A percentile compares a stretch with the other conserved stretches of the same genome.
Evolutionary conservation across 2,113 vertebrate species (phyloP).

Genomic region (Antennarius striatus): DNA sequence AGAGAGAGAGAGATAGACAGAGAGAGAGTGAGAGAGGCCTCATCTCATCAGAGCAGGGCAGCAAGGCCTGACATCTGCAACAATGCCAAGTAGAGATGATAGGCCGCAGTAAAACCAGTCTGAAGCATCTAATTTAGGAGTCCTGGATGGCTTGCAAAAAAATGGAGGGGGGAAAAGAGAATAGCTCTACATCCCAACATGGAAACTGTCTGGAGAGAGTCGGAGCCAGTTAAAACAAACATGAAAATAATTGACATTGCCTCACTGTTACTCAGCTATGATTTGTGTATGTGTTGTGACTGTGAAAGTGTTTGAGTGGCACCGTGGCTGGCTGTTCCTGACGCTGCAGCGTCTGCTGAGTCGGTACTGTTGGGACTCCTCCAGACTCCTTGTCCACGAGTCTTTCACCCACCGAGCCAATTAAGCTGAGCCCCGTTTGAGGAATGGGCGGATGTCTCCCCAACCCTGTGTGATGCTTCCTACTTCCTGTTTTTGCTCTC

Average conservation of each 20-base stretch:
- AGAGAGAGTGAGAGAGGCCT: conserved; percentile 37
- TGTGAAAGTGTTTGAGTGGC: conserved; percentile 48
- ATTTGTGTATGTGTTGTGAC: conserved; percentile 49
- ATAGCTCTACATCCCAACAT: conserved; percentile 55
- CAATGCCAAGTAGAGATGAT: conserved; percentile 72
- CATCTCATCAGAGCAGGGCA: conserved; percentile 29
- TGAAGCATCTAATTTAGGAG: conserved; percentile 71
- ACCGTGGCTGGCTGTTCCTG: conserved; percentile 22
- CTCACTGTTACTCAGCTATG: conserved; percentile 36
- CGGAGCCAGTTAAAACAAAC: conserved; percentile 71
- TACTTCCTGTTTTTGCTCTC: conserved; percentile 60
- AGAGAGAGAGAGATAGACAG: conserved; percentile 8
- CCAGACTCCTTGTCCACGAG: conserved; percentile 23
- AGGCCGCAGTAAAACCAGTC: conserved; percentile 74
- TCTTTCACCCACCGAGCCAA: conserved; percentile 31
- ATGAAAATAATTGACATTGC: conserved; percentile 60
- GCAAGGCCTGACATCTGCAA: conserved; percentile 54
- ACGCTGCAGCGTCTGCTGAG: conserved; percentile 40
- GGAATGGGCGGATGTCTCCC: conserved; percentile 47
- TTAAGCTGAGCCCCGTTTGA: conserved; percentile 42
- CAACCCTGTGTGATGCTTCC: conserved; percentile 36
- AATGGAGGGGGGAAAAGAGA: conserved; percentile 59
- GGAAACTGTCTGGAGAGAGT: conserved; percentile 61
- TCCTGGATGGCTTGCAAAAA: conserved; percentile 58
- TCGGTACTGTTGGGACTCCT: conserved; percentile 21